phyloP scores from a whole-genome alignment of 2,113 vertebrate genomes.

The Oncorhynchus kisutch region DNA sequence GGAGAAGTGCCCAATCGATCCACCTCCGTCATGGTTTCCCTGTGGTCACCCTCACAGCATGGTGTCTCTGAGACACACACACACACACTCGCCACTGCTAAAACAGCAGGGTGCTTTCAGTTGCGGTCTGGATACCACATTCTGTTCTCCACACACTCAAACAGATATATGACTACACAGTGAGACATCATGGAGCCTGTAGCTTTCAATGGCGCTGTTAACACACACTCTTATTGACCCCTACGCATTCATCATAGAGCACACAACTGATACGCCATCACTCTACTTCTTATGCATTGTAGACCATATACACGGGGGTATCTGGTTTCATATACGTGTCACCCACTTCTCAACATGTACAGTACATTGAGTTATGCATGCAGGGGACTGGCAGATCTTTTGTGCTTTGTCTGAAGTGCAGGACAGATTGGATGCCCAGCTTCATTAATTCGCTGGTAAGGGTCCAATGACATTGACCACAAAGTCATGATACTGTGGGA shows the following conservation, averaged over 20 bases:
- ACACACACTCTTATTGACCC: not conserved
- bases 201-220: not conserved
- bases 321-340: too few relatives aligned
- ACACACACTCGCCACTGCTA: not conserved
- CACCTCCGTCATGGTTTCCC: conserved; percentile 7
- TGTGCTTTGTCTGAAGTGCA: too few relatives aligned
- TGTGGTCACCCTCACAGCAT: conserved; percentile 7
- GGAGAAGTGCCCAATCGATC: conserved; percentile 21
- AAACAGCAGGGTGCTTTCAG: not conserved
- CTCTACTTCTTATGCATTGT: too few relatives aligned
- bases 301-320: too few relatives aligned
- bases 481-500: too few relatives aligned
- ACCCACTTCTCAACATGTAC: too few relatives aligned
- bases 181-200: not conserved
- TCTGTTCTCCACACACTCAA: not conserved
- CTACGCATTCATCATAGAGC: not conserved
- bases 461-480: too few relatives aligned
- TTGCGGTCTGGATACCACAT: not conserved
- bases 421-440: too few relatives aligned
- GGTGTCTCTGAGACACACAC: conserved; percentile 1
- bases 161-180: not conserved
- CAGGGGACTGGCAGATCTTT: too few relatives aligned
- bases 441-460: too few relatives aligned
- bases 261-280: not conserved
- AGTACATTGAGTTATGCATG: too few relatives aligned